phyloP scores from a whole-genome alignment of 2,113 vertebrate genomes.

The Percopsis transmontana region DNA sequence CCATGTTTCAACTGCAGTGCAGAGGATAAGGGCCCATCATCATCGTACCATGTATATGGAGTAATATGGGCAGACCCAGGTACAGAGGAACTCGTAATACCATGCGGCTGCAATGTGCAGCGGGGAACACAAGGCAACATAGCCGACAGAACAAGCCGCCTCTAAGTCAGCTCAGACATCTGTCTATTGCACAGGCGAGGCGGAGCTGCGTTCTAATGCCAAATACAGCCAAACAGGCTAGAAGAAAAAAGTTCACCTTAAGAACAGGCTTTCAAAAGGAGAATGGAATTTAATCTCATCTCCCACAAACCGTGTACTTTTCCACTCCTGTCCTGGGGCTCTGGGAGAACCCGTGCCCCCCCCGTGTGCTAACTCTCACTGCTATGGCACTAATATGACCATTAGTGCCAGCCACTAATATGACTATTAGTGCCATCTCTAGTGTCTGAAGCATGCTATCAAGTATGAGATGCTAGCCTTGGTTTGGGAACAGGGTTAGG shows the following conservation, averaged over 20 bases:
- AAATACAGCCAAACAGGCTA: constrained; percentile 47
- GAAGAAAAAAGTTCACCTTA: constrained; percentile 47
- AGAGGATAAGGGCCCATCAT: too few species aligned
- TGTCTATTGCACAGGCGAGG: constrained; percentile 29
- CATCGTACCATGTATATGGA: neutral
- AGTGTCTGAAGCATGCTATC: too few species aligned
- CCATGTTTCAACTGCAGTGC: constrained; percentile 44
- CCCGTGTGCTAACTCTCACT: constrained; percentile 44
- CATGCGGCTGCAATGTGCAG: constrained; percentile 45
- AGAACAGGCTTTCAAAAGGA: constrained; percentile 52
- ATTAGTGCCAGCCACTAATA: too few species aligned
- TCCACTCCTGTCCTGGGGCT: constrained; percentile 61
- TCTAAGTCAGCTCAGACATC: constrained; percentile 20
- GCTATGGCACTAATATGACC: constrained; percentile 6
- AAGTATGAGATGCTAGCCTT: constrained; percentile 23
- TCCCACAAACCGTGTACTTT: constrained; percentile 70
- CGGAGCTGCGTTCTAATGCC: constrained; percentile 36
- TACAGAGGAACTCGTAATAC: constrained; percentile 46
- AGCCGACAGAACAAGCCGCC: constrained; percentile 18
- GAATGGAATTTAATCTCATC: constrained; percentile 79
- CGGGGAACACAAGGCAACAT: constrained; percentile 31
- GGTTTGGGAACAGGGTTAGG: neutral
- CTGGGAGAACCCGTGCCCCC: constrained; percentile 33
- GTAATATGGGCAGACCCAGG: constrained; percentile 47
- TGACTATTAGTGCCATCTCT: too few species aligned